These are phyloP conservation scores for Palythoa grandiflora DNA, from an alignment of 92 coral and sea anemone genomes.

Conservation along the genomic window DNA sequence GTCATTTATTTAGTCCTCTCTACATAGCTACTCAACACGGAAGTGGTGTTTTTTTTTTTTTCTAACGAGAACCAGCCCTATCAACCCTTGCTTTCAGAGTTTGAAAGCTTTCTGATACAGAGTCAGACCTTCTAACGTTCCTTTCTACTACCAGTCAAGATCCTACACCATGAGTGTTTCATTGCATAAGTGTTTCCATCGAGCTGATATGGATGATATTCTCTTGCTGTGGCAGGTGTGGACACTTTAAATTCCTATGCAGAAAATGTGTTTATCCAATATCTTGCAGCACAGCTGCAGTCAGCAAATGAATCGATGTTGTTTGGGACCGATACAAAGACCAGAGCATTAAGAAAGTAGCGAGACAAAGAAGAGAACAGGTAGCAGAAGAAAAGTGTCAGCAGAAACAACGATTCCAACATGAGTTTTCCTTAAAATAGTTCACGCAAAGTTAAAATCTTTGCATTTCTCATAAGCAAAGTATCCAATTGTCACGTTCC, in stretches of 20 bases:
- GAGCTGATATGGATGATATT: background rate
- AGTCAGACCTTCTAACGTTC: background rate
- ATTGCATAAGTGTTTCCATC: background rate
- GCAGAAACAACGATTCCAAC: conserved; percentile 56
- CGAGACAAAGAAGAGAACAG: conserved; percentile 58
- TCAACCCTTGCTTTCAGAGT: background rate
- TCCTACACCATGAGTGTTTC: background rate
- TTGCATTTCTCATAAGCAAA: conserved; percentile 30
- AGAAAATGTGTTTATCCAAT: background rate
- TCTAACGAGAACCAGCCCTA: conserved; percentile 7
- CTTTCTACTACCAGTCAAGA: background rate
- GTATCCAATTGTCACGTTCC: conserved; percentile 34
- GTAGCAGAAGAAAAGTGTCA: conserved; percentile 55
- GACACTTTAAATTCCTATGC: background rate
- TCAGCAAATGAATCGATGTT: conserved; percentile 48
- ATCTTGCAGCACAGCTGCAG: background rate
- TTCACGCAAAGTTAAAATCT: conserved; percentile 51
- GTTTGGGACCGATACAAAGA: conserved; percentile 59
- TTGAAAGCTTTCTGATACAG: background rate
- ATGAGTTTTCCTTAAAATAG: conserved; percentile 40
- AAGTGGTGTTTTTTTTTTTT: background rate
- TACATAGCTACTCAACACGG: background rate
- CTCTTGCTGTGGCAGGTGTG: background rate
- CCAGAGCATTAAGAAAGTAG: conserved; percentile 58
- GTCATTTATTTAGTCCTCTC: conserved; percentile 46